Conservation (phyloP, 1,140 invertebrate genomes). For the Drosophila nannoptera region DNA sequence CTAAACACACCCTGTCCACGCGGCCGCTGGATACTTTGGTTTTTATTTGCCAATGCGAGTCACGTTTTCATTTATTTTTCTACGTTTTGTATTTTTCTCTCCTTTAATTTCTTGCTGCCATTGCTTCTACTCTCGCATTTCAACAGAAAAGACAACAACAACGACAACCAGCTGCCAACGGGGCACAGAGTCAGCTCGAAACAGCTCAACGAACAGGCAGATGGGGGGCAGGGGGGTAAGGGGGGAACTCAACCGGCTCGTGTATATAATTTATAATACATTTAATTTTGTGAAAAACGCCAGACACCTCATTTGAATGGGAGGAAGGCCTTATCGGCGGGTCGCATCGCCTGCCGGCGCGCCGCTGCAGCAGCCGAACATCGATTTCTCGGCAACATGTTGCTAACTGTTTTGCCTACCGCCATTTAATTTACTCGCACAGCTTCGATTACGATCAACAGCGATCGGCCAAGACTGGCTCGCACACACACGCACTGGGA, state of each 20-base stretch:
- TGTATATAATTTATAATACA: slow-evolving; percentile 75
- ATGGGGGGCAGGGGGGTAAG: too few relatives aligned
- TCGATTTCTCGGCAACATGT: slow-evolving; percentile 45
- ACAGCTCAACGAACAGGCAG: neutral
- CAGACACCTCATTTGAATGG: slow-evolving; percentile 69
- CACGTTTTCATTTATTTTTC: slow-evolving; percentile 62
- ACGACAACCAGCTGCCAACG: neutral
- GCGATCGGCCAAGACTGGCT: slow-evolving; percentile 31
- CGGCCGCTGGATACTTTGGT: slow-evolving; percentile 53
- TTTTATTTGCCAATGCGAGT: slow-evolving; percentile 73
- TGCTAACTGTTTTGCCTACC: slow-evolving; percentile 52
- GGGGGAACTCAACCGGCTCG: slow-evolving; percentile 23
- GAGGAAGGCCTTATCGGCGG: slow-evolving; percentile 41
- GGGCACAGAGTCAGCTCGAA: neutral
- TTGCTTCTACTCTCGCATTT: slow-evolving; percentile 16
- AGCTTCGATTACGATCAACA: slow-evolving; percentile 70
- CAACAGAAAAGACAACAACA: slow-evolving; percentile 27
- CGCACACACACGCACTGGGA: slow-evolving; percentile 35
- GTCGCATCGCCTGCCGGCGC: slow-evolving; percentile 26
- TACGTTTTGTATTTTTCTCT: slow-evolving; percentile 17
- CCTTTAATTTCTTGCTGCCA: slow-evolving; percentile 1
- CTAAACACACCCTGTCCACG: slow-evolving; percentile 41
- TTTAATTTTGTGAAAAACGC: slow-evolving; percentile 44
- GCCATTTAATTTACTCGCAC: slow-evolving; percentile 58
- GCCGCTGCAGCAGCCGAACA: slow-evolving; percentile 32